Evolutionary conservation across 2,888 invertebrate genomes (phyloP).

Genomic region (Petrophora chlorosata): DNA sequence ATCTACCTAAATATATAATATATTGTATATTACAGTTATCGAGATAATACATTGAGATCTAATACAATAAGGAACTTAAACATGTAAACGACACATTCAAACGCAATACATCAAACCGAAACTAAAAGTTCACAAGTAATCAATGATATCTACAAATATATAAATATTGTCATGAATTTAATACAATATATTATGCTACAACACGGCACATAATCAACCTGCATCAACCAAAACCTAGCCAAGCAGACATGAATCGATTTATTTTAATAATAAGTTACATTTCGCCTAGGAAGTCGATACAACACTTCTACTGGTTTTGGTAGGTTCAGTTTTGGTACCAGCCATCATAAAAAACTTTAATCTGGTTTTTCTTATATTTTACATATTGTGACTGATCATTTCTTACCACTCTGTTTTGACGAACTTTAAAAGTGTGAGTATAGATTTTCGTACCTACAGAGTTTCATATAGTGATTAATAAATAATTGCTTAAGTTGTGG

Average conservation of each 20-base stretch:
- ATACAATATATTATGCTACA: slow-evolving; percentile 55
- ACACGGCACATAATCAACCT: background rate
- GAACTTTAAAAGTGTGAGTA: too few relatives aligned
- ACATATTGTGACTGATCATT: background rate
- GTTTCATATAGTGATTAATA: background rate
- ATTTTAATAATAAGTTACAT: too few relatives aligned
- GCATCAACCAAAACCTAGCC: too few relatives aligned
- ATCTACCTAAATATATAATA: slow-evolving; percentile 23
- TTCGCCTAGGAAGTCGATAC: too few relatives aligned
- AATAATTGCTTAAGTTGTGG: background rate
- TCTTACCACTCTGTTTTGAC: slow-evolving; percentile 4
- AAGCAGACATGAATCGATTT: too few relatives aligned
- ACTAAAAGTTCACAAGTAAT: slow-evolving; percentile 30
- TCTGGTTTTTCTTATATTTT: too few relatives aligned
- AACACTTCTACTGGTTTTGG: too few relatives aligned
- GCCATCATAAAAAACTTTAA: too few relatives aligned
- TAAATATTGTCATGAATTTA: slow-evolving; percentile 72
- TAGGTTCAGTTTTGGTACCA: too few relatives aligned
- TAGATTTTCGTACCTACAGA: too few relatives aligned
- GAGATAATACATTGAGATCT: slow-evolving; percentile 72
- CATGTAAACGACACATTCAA: slow-evolving; percentile 43
- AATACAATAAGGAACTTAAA: slow-evolving; percentile 67
- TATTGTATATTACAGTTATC: slow-evolving; percentile 50
- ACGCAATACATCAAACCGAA: slow-evolving; percentile 49
- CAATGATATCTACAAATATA: slow-evolving; percentile 55